phyloP scores from a whole-genome alignment of 2,797 vertebrate species.

The Dendrocincla fuliginosa region DNA sequence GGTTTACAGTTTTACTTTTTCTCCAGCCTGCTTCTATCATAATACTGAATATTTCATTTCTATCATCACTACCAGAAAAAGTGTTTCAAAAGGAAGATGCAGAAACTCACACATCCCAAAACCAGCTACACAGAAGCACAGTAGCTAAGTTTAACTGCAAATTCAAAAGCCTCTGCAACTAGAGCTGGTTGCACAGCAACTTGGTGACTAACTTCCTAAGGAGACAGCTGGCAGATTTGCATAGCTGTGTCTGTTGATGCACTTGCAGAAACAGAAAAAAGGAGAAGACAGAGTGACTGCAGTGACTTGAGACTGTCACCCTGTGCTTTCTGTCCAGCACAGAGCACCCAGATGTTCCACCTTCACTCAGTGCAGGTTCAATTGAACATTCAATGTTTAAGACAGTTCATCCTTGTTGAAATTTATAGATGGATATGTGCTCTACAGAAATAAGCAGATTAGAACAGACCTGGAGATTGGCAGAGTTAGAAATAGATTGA shows the following conservation, averaged over 20 bases:
- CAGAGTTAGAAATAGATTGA: neutral
- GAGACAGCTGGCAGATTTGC: neutral
- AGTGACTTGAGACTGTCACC: neutral
- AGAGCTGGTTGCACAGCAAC: neutral
- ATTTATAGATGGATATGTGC: neutral
- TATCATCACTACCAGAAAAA: neutral
- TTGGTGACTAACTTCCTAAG: neutral
- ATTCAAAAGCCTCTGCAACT: neutral
- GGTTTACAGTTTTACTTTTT: neutral
- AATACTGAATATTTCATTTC: neutral
- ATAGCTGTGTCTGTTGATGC: neutral
- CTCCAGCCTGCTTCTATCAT: neutral
- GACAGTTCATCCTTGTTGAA: neutral
- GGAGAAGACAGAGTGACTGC: accelerated
- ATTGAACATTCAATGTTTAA: neutral
- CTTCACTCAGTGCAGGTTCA: neutral
- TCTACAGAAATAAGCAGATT: neutral
- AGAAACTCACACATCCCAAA: neutral
- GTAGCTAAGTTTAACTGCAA: neutral
- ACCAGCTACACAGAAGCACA: neutral
- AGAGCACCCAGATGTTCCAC: neutral
- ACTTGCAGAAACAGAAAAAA: neutral
- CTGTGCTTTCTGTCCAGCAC: neutral
- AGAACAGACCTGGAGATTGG: neutral
- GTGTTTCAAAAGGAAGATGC: neutral